Evolutionary conservation across 2,113 vertebrate genomes (phyloP).

Genomic region (Thymallus thymallus): DNA sequence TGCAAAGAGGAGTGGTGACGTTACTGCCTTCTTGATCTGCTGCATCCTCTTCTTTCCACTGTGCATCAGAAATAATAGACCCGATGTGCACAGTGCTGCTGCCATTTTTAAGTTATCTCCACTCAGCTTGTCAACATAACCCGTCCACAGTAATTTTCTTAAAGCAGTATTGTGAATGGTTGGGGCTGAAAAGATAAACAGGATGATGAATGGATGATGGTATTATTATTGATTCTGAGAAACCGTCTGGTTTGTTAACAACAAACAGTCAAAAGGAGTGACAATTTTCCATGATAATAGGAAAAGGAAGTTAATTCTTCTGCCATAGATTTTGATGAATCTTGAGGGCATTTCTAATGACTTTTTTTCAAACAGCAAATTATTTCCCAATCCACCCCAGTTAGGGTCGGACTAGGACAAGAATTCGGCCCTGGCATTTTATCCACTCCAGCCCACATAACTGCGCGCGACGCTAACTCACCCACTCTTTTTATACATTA

Average conservation of each 20-base stretch:
- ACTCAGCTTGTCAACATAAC: too few species aligned
- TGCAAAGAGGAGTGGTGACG: constrained; percentile 18
- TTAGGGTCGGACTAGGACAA: too few species aligned
- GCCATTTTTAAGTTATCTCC: too few species aligned
- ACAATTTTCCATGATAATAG: not conserved
- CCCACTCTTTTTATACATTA: too few species aligned
- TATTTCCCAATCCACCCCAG: too few species aligned
- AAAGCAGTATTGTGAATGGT: constrained; percentile 7
- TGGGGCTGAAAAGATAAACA: not conserved
- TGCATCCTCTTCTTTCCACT: constrained; percentile 20
- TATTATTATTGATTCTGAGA: constrained; percentile 28
- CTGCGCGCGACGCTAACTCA: too few species aligned
- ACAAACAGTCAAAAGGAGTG: not conserved
- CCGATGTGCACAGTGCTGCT: constrained; percentile 19
- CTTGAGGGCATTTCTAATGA: too few species aligned
- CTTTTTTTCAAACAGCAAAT: too few species aligned
- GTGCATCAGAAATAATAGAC: constrained; percentile 21
- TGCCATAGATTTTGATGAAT: too few species aligned
- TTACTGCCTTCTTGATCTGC: constrained; percentile 25
- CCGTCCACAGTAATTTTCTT: constrained; percentile 30
- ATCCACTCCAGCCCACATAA: too few species aligned
- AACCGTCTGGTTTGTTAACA: constrained; percentile 23
- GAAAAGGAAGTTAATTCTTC: not conserved
- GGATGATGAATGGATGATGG: constrained; percentile 17
- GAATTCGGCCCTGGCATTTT: too few species aligned